These are phyloP conservation scores for Patagioenas fasciata DNA, from an alignment of 2,113 vertebrate species.

Conservation along the genomic window DNA sequence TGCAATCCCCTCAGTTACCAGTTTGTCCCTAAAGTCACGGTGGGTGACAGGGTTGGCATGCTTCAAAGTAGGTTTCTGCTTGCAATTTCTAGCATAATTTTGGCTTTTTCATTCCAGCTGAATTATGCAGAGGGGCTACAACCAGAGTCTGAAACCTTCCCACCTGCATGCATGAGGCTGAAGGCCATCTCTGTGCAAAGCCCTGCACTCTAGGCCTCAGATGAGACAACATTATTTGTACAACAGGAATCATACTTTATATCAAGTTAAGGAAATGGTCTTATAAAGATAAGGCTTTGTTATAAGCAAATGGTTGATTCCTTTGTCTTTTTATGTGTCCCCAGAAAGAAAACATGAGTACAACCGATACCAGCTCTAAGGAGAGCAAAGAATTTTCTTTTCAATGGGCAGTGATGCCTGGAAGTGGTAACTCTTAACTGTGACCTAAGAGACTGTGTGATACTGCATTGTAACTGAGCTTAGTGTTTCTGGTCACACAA, in stretches of 20 bases:
- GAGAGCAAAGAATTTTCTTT: neutral
- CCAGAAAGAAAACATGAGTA: neutral
- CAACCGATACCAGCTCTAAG: neutral
- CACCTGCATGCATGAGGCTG: fast-evolving
- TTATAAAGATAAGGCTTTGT: neutral
- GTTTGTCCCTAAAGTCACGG: neutral
- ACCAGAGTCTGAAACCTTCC: neutral
- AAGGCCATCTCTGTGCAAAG: neutral
- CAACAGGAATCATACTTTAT: neutral
- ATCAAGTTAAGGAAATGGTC: neutral
- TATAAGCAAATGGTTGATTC: neutral
- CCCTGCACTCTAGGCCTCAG: neutral
- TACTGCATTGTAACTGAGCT: neutral
- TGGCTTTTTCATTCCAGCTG: neutral
- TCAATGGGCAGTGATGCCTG: neutral
- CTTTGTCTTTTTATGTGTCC: neutral
- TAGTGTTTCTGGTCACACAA: neutral
- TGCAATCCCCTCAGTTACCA: neutral
- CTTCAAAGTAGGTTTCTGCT: neutral
- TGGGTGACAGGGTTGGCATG: neutral
- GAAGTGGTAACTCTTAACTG: neutral
- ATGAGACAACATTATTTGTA: neutral
- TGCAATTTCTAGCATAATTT: neutral
- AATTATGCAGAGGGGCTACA: neutral
- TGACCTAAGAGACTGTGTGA: neutral